Evolutionary conservation across 2,888 invertebrate genomes (phyloP).

Genomic region (Tenthredo amoena): DNA sequence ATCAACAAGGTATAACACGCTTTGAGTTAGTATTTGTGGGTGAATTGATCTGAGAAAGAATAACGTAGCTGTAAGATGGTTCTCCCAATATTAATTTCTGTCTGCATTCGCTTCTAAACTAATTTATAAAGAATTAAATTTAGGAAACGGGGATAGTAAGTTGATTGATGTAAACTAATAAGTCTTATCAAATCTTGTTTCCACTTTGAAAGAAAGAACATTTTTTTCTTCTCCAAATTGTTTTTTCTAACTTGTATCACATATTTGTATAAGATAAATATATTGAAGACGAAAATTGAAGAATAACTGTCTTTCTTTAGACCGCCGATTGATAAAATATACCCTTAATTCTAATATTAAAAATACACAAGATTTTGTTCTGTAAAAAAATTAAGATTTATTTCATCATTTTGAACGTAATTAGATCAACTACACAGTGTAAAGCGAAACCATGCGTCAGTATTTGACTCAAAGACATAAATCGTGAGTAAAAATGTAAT

Average conservation of each 20-base stretch:
- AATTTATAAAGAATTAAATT: background rate
- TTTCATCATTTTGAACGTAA: background rate
- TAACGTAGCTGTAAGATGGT: background rate
- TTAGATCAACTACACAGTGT: background rate
- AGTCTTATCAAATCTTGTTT: background rate
- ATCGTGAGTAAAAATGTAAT: constrained; percentile 30
- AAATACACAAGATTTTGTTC: constrained; percentile 51
- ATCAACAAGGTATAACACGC: background rate
- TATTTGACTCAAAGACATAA: constrained; percentile 2
- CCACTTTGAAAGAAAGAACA: background rate
- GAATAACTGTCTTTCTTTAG: background rate
- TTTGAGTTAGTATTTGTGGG: background rate
- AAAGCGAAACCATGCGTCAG: background rate
- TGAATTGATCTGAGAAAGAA: background rate
- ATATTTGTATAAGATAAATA: constrained; percentile 12
- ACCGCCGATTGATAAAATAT: background rate
- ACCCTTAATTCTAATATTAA: constrained; percentile 1
- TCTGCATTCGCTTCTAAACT: background rate
- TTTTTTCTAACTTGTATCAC: background rate
- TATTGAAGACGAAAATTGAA: background rate
- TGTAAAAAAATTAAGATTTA: constrained; percentile 50
- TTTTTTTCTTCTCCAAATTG: background rate
- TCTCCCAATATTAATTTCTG: background rate
- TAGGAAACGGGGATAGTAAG: background rate
- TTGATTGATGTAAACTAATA: background rate